Percentiles rank a stretch among this genome's conserved stretches.
phyloP scores from a whole-genome alignment of 2,888 invertebrate genomes.

The Heterodera filipjevi region DNA sequence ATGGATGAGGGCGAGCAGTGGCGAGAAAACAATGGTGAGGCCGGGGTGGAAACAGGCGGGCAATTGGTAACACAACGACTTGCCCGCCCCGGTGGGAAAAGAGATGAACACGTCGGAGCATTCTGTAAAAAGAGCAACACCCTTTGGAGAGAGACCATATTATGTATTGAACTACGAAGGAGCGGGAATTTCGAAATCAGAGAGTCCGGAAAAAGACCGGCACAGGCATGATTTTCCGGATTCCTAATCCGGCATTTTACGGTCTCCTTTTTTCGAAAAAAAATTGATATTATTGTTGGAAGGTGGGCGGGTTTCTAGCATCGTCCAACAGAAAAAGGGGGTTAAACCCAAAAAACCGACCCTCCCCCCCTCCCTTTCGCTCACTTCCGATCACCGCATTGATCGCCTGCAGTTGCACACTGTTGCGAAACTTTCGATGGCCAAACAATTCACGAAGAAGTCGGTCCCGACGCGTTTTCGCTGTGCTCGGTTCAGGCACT shows the following conservation, averaged over 20 bases:
- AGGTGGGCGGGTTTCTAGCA: too few species aligned
- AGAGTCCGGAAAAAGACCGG: too few species aligned
- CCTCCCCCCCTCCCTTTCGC: too few species aligned
- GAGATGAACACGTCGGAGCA: slow-evolving; percentile 88
- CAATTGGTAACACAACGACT: slow-evolving; percentile 93
- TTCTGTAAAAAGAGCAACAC: slow-evolving; percentile 62
- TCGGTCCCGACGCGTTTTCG: slow-evolving; percentile 1
- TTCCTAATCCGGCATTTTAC: too few species aligned
- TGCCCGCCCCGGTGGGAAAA: slow-evolving; percentile 96
- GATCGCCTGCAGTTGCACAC: slow-evolving; percentile 51
- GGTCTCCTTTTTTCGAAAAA: too few species aligned
- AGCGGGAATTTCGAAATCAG: too few species aligned
- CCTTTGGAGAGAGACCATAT: too few species aligned
- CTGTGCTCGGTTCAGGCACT: background rate
- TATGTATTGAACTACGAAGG: too few species aligned
- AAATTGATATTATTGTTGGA: too few species aligned
- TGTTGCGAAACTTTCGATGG: slow-evolving; percentile 53
- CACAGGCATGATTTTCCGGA: too few species aligned
- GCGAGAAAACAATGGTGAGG: slow-evolving; percentile 91
- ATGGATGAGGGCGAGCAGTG: slow-evolving; percentile 88
- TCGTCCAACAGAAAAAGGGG: too few species aligned
- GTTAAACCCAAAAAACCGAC: too few species aligned
- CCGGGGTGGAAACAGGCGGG: slow-evolving; percentile 81
- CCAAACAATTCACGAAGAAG: slow-evolving; percentile 40
- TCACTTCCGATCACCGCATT: slow-evolving; percentile 49